Conservation (phyloP, 1,140 invertebrate species). For the Macrostomum lignano region DNA sequence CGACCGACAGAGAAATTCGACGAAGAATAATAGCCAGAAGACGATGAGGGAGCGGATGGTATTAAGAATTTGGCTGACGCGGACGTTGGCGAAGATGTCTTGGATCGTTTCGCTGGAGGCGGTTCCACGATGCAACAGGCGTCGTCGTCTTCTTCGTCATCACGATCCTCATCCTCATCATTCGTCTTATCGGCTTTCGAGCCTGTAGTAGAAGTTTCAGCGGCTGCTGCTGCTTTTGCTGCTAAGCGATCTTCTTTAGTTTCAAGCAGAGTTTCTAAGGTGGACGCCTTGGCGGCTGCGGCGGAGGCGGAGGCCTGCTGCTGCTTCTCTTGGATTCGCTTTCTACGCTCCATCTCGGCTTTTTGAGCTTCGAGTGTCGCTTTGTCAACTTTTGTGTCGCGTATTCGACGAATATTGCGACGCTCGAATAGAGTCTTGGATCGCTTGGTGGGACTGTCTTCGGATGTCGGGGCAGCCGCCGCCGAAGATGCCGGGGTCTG, state of each 20-base stretch:
- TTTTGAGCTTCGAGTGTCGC: slow-evolving; percentile 63
- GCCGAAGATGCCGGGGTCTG: no score
- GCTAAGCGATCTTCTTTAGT: background rate
- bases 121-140: slow-evolving; percentile 46
- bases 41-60: background rate
- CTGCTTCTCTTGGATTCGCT: slow-evolving; percentile 12
- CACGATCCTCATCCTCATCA: slow-evolving; percentile 8
- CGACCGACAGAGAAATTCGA: slow-evolving; percentile 2
- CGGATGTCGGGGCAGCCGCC: no score
- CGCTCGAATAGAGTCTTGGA: no score
- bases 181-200: slow-evolving; percentile 6
- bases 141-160: slow-evolving; percentile 16
- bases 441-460: no score
- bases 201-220: slow-evolving; percentile 11
- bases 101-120: no score
- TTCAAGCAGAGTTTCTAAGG: background rate
- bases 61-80: slow-evolving; percentile 11
- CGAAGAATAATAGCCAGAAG: background rate
- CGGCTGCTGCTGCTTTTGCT: slow-evolving; percentile 5
- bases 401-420: slow-evolving; percentile 16
- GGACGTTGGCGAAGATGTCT: no score
- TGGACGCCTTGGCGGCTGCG: background rate
- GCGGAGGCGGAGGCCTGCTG: background rate
- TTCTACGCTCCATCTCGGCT: slow-evolving; percentile 52
- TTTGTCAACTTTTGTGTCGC: slow-evolving; percentile 61